phyloP scores from a whole-genome alignment of 2,888 invertebrate genomes.

The Phania funesta region DNA sequence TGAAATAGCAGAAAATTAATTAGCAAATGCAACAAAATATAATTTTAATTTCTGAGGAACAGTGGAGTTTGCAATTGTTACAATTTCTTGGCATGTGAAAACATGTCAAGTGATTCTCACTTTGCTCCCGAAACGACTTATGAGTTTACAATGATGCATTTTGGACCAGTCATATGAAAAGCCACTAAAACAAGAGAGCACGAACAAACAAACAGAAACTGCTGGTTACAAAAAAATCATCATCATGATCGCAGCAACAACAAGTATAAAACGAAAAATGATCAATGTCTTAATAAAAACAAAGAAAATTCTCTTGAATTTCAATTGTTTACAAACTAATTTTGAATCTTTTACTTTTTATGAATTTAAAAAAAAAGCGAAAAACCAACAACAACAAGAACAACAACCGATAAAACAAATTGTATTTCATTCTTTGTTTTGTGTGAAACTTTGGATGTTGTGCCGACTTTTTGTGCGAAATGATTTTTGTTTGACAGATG shows the following conservation, averaged over 20 bases:
- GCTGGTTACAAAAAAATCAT: background rate
- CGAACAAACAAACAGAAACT: too few species aligned
- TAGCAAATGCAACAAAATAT: too few species aligned
- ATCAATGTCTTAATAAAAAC: conserved; percentile 34
- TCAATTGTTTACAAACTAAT: conserved; percentile 60
- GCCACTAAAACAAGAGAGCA: too few species aligned
- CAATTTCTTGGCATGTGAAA: too few species aligned
- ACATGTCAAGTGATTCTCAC: too few species aligned
- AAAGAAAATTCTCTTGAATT: conserved; percentile 55
- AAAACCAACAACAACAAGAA: background rate
- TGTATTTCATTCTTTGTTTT: conserved; percentile 15
- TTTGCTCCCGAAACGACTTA: too few species aligned
- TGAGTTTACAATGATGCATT: too few species aligned
- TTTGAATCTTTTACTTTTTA: conserved; percentile 17
- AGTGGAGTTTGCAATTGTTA: too few species aligned
- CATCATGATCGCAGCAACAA: background rate
- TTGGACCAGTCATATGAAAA: too few species aligned
- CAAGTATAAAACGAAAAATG: background rate
- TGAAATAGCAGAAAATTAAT: too few species aligned
- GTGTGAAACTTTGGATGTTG: conserved; percentile 56
- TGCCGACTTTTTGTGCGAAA: conserved; percentile 68
- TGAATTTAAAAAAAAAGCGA: background rate
- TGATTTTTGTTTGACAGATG: conserved; percentile 71
- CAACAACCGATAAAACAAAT: conserved; percentile 6
- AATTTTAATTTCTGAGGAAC: too few species aligned